Conservation (phyloP, 2,797 vertebrate species). For the Nothura maculosa region DNA sequence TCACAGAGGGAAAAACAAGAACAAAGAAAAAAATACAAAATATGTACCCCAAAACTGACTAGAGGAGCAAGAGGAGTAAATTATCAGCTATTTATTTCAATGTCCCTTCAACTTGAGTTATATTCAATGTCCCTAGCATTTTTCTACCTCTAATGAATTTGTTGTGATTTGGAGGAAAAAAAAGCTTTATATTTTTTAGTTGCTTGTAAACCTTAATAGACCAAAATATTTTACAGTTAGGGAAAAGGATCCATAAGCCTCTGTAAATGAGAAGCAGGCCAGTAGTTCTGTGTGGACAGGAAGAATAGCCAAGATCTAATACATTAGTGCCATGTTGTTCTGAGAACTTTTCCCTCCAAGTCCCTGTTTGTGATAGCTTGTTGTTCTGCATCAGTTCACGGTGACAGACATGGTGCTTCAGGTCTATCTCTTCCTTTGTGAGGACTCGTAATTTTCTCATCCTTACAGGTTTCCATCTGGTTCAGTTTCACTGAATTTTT, state of each 20-base stretch:
- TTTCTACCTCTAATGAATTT: background rate
- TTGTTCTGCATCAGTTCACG: background rate
- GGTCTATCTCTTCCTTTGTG: background rate
- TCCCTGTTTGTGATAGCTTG: background rate
- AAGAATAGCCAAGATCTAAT: background rate
- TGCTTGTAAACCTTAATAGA: background rate
- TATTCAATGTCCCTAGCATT: background rate
- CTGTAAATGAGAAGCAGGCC: background rate
- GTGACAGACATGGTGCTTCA: background rate
- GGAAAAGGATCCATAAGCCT: background rate
- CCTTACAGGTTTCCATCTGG: background rate
- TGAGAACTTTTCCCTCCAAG: background rate
- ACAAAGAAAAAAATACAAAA: background rate
- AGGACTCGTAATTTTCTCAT: background rate
- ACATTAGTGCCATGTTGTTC: rapidly evolving
- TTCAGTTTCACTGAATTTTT: background rate
- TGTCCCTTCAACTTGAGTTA: too few species aligned
- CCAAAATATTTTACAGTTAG: background rate
- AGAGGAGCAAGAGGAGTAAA: background rate
- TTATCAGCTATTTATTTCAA: background rate
- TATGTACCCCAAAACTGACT: background rate
- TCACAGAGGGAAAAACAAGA: background rate
- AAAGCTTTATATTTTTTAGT: background rate
- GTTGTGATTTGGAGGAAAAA: background rate
- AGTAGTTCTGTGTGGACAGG: background rate